Evolutionary conservation across 1,140 invertebrate species (phyloP).

Genomic region (Rhyacophila brunnea): DNA sequence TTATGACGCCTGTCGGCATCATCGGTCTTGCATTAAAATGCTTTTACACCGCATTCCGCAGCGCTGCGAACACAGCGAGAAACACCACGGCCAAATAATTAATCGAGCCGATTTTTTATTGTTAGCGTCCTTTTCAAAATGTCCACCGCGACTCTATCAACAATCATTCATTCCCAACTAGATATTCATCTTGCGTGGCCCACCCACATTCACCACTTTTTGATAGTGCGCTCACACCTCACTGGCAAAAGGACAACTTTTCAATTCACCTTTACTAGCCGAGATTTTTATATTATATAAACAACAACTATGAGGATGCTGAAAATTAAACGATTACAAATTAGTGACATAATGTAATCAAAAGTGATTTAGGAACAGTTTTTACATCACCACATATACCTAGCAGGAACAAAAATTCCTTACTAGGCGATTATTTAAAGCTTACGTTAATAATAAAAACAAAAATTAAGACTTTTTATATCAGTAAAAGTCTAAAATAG

Average conservation of each 20-base stretch:
- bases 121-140: conserved; percentile 24
- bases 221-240: too few relatives aligned
- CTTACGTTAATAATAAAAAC: too few relatives aligned
- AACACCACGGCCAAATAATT: conserved; percentile 14
- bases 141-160: conserved; percentile 15
- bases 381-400: too few relatives aligned
- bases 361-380: too few relatives aligned
- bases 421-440: too few relatives aligned
- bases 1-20: not conserved
- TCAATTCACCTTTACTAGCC: not conserved
- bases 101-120: conserved; percentile 26
- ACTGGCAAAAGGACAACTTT: not conserved
- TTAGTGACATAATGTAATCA: too few relatives aligned
- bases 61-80: not conserved
- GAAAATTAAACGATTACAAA: too few relatives aligned
- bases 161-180: conserved; percentile 28
- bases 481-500: too few relatives aligned
- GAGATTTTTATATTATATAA: too few relatives aligned
- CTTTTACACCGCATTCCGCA: conserved; percentile 17
- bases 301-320: too few relatives aligned
- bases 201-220: conserved; percentile 15
- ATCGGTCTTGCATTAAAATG: conserved; percentile 17
- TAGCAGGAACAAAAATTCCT: too few relatives aligned
- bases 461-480: too few relatives aligned
- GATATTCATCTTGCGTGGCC: conserved; percentile 21